These are phyloP conservation scores for Typhlichthys eigenmanni DNA, from an alignment of 2,797 vertebrate genomes.

Conservation along the genomic window DNA sequence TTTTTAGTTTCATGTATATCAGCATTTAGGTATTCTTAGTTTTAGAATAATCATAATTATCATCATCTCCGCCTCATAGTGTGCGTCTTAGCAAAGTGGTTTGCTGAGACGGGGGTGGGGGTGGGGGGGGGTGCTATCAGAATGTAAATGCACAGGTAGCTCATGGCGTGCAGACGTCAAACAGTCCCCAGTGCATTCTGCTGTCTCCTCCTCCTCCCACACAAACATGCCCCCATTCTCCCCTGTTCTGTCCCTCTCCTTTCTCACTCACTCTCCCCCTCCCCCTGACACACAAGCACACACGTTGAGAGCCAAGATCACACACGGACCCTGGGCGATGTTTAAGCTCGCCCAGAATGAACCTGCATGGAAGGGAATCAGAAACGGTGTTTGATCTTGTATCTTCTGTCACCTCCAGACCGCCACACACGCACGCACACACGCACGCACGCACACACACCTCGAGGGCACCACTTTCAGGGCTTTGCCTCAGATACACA, in stretches of 20 bases:
- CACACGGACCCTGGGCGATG: constrained; percentile 42
- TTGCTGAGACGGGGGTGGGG: too few species aligned
- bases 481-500: constrained; percentile 59
- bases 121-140: constrained; percentile 11
- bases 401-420: constrained; percentile 66
- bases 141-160: constrained; percentile 17
- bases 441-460: constrained; percentile 52
- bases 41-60: too few species aligned
- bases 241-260: constrained; percentile 8
- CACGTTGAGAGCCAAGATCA: constrained; percentile 45
- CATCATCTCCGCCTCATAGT: too few species aligned
- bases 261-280: constrained; percentile 30
- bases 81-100: too few species aligned
- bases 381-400: constrained; percentile 70
- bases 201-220: constrained; percentile 30
- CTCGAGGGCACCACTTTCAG: constrained; percentile 71
- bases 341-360: constrained; percentile 61
- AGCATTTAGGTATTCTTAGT: too few species aligned
- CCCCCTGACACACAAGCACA: not conserved
- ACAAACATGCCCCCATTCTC: constrained; percentile 15
- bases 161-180: constrained; percentile 49
- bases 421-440: constrained; percentile 58
- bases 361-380: constrained; percentile 58
- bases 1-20: too few species aligned
- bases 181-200: constrained; percentile 46